A percentile compares a stretch with the other conserved stretches of the same genome.
Evolutionary conservation across 2,113 vertebrate species (phyloP).

Genomic region (Eudorcas thomsonii): DNA sequence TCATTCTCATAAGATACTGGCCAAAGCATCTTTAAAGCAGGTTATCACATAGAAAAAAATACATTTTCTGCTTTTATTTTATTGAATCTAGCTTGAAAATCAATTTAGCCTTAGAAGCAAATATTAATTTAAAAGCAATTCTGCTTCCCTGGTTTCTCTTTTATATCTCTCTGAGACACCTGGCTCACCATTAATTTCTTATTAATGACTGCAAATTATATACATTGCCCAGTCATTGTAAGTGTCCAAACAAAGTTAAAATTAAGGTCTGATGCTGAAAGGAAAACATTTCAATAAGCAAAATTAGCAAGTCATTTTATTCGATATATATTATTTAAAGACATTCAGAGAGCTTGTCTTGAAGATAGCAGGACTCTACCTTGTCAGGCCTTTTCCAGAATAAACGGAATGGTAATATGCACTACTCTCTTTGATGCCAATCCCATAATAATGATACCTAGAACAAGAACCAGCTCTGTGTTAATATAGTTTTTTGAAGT

Average conservation of each 20-base stretch:
- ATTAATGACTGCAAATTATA: conserved; percentile 40
- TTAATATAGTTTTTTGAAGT: conserved; percentile 4
- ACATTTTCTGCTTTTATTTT: not conserved
- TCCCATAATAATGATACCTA: conserved; percentile 99
- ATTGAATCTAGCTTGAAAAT: conserved; percentile 27
- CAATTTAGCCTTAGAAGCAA: conserved; percentile 43
- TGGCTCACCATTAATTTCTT: conserved; percentile 56
- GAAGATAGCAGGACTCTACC: conserved; percentile 81
- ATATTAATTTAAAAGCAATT: conserved; percentile 69
- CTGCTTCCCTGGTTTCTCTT: conserved; percentile 47
- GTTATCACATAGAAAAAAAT: not conserved
- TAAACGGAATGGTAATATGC: conserved; percentile 99
- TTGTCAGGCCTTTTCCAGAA: conserved; percentile 97
- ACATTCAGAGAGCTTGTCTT: not conserved
- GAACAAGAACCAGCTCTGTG: not conserved
- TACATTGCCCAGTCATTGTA: conserved; percentile 16
- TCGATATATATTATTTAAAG: not conserved
- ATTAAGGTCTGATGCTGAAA: conserved; percentile 43
- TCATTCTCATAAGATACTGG: not conserved
- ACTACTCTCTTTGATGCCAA: conserved; percentile 99
- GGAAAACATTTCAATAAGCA: not conserved
- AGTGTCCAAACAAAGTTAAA: conserved; percentile 29
- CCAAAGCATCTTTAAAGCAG: not conserved
- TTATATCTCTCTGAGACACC: conserved; percentile 66
- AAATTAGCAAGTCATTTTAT: conserved; percentile 10